phyloP scores from a whole-genome alignment of 2,797 vertebrate species.

The Leucoraja ocellata region DNA sequence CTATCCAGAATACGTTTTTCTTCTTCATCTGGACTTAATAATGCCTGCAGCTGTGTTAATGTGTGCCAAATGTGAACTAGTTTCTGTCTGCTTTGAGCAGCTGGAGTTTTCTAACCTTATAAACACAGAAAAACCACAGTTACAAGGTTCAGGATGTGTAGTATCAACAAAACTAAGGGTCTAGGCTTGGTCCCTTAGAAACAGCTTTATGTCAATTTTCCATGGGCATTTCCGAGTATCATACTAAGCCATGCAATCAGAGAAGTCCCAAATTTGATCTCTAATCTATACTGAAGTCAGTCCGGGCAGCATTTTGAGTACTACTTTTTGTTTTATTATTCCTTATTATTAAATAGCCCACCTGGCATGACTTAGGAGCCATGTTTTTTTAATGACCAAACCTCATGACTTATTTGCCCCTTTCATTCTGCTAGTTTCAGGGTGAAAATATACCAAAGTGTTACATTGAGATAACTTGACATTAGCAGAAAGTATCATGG shows the following conservation, averaged over 20 bases:
- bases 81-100: conserved; percentile 49
- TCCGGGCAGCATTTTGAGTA: conserved; percentile 46
- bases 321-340: neutral
- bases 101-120: conserved; percentile 48
- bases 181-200: conserved; percentile 44
- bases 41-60: conserved; percentile 53
- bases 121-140: conserved; percentile 45
- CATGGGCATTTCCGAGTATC: neutral
- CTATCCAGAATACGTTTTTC: conserved; percentile 39
- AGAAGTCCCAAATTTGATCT: neutral
- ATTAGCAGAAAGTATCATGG: neutral
- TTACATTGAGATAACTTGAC: neutral
- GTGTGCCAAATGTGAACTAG: conserved; percentile 54
- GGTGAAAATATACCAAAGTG: neutral
- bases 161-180: conserved; percentile 49
- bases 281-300: neutral
- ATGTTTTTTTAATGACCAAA: neutral
- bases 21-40: conserved; percentile 52
- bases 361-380: neutral
- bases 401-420: neutral
- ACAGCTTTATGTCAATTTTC: conserved; percentile 47
- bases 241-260: neutral
- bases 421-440: neutral
- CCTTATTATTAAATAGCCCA: neutral
- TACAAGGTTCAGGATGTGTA: conserved; percentile 49